A percentile compares a stretch with the other conserved stretches of the same genome.
These are phyloP conservation scores for Clarias gariepinus DNA, from an alignment of 2,113 vertebrate genomes.

Conservation along the genomic window DNA sequence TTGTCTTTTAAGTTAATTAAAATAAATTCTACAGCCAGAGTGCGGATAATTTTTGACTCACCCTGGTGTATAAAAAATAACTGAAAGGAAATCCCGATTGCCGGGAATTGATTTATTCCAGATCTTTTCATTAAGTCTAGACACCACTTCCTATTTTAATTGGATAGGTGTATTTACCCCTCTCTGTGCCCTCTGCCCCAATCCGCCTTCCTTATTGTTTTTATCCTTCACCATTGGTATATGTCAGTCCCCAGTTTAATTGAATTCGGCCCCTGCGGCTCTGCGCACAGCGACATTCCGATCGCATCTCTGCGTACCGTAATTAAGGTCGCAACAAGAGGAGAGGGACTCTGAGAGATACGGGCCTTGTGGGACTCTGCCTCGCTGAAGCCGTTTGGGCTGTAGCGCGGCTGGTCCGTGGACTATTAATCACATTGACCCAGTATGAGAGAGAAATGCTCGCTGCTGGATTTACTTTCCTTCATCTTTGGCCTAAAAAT, in stretches of 20 bases:
- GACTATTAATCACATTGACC: slow-evolving; percentile 39
- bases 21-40: no score
- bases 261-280: slow-evolving; percentile 63
- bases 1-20: no score
- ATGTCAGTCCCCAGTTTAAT: slow-evolving; percentile 60
- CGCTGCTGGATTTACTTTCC: slow-evolving; percentile 19
- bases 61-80: not conserved
- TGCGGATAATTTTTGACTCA: no score
- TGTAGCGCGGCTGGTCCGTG: no score
- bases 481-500: slow-evolving; percentile 35
- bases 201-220: slow-evolving; percentile 18
- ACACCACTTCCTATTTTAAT: slow-evolving; percentile 25
- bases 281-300: slow-evolving; percentile 50
- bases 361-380: not conserved
- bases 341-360: not conserved
- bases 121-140: not conserved
- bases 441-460: slow-evolving; percentile 24
- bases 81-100: not conserved
- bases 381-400: not conserved
- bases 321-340: slow-evolving; percentile 68
- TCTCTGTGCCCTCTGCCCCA: slow-evolving; percentile 16
- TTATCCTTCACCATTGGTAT: slow-evolving; percentile 36
- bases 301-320: slow-evolving; percentile 68
- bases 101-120: not conserved
- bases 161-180: slow-evolving; percentile 25